These are phyloP conservation scores for Ailurus styani DNA, from an alignment of 2,113 vertebrate species.

Conservation along the genomic window DNA sequence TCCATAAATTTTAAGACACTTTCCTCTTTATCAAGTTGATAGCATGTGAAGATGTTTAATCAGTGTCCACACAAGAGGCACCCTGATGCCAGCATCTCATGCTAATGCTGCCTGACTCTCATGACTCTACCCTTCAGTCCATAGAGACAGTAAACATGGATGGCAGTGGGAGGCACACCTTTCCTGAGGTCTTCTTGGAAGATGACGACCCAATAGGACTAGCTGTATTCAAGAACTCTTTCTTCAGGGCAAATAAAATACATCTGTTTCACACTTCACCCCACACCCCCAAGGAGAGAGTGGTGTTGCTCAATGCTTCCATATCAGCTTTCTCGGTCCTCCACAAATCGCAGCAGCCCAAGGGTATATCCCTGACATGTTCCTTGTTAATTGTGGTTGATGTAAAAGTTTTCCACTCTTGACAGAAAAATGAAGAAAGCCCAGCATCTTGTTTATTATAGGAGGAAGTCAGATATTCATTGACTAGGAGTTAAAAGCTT, in stretches of 20 bases:
- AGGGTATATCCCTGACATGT: conserved; percentile 76
- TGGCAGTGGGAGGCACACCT: conserved; percentile 83
- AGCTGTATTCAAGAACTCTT: conserved; percentile 84
- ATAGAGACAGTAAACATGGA: conserved; percentile 88
- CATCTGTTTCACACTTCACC: conserved; percentile 79
- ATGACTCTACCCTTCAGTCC: conserved; percentile 79
- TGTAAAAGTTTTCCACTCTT: not conserved
- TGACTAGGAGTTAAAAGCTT: not conserved
- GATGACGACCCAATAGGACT: conserved; percentile 74
- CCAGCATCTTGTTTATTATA: not conserved
- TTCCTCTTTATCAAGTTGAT: not conserved
- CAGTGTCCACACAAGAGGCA: not conserved
- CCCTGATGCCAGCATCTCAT: fast-evolving
- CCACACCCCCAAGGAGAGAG: conserved; percentile 68
- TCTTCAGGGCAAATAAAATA: conserved; percentile 87
- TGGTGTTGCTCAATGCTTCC: conserved; percentile 74
- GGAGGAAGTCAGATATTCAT: not conserved
- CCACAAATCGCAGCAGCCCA: conserved; percentile 85
- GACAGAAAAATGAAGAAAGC: not conserved
- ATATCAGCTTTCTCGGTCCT: conserved; percentile 80
- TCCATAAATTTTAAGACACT: not conserved
- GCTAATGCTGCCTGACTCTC: not conserved
- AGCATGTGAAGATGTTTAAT: not conserved
- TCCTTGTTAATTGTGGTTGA: not conserved
- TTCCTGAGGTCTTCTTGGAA: conserved; percentile 79